Base-by-base conservation (phyloP, 1,140 invertebrate genomes). In the Scaptomyza graminum region DNA sequence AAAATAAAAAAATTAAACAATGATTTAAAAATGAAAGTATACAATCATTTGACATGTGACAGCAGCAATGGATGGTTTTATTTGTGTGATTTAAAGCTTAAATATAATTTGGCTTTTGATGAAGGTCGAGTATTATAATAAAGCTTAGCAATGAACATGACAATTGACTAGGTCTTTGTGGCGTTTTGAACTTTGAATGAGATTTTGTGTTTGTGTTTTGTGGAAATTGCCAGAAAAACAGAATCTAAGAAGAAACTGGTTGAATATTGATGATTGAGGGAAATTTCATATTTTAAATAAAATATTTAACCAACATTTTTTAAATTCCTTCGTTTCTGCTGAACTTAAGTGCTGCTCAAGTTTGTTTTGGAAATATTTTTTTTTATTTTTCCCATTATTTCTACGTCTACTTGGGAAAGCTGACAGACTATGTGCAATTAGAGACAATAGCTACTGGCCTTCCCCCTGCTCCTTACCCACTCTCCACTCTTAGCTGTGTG, bases 351-450 rank as follows among this genome's bases (percentile, higher is more conserved):
- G 62, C 41, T 65, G 61, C 16, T 34, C 9, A 31, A 60, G 47
- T 80, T 80, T 85, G 31, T 18, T 8, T 57, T 16, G 11, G 3
- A 9, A 8, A 34, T 9, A 34, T 6, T 28, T 11, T 57, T 18
- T 44, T 5, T 44, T 8, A 22, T 12, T 57, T 9, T 4, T 37
- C 3, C 75, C 81, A 81, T 85, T 75, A 81, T 67, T 69, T 79
- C 81, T 87, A 77, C 77, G 82, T 74, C 70, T 67, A 71, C 77
- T 81, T 76, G 62, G 1, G 31, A 62, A 57, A 49, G 51, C 70
- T 82, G 74, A 82, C 68, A 55, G 74, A 74, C 83, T 76, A 70
- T 61, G 61, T 75, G 78, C 75, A 87, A 87, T 87, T 87, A 87
- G 82, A 82, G 83, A 69, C 56, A 76, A 69, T 56, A 34, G 34